Evolutionary conservation across 2,797 vertebrate species (phyloP).

Genomic region (Danio albolineatus): DNA sequence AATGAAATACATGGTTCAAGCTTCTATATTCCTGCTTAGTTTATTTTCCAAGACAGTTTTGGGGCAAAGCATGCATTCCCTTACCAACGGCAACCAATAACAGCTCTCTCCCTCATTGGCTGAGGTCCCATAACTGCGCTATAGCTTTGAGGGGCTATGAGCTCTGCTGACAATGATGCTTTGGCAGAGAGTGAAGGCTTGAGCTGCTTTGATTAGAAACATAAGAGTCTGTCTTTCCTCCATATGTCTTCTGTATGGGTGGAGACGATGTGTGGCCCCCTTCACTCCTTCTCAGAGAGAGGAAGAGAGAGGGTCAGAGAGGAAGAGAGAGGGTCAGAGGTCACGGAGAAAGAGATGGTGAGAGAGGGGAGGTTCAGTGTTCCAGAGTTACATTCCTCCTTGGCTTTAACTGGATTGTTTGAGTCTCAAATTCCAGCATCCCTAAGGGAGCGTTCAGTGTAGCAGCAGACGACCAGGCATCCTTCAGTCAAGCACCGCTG

Average conservation of each 20-base stretch:
- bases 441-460: constrained; percentile 40
- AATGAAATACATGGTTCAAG: no score
- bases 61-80: constrained; percentile 20
- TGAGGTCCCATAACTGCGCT: constrained; percentile 1
- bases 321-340: constrained; percentile 46
- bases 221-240: constrained; percentile 36
- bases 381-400: constrained; percentile 13
- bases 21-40: not conserved
- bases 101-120: constrained; percentile 30
- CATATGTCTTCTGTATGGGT: constrained; percentile 23
- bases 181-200: constrained; percentile 42
- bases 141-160: constrained; percentile 19
- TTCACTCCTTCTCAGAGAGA: constrained; percentile 32
- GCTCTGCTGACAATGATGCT: constrained; percentile 49
- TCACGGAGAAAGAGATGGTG: constrained; percentile 33
- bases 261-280: constrained; percentile 11
- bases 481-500: not conserved
- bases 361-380: constrained; percentile 2
- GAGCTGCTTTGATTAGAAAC: constrained; percentile 50
- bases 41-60: constrained; percentile 10
- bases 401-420: constrained; percentile 38
- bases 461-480: not conserved
- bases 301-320: constrained; percentile 42
- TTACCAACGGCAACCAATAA: not conserved
- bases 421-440: constrained; percentile 41